Conservation (phyloP, 1,140 invertebrate species). For the Palaemon carinicauda region DNA sequence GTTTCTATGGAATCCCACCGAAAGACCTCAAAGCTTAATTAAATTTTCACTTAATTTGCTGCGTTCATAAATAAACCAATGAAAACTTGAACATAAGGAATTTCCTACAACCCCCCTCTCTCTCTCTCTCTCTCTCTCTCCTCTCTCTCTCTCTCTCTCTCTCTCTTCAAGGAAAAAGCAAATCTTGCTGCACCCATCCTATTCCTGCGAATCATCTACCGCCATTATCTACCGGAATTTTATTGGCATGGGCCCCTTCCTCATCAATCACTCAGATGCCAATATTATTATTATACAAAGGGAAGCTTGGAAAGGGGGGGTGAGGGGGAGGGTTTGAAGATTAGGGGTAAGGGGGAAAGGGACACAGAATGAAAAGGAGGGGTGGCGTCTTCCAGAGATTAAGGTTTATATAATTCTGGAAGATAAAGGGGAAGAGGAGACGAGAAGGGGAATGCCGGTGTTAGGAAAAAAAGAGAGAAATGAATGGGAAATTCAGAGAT, state of each 20-base stretch:
- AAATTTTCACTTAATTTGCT: neutral
- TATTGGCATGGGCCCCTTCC: neutral
- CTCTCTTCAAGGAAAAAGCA: neutral
- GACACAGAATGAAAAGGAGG: no score
- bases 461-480: neutral
- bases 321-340: no score
- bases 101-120: no score
- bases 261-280: neutral
- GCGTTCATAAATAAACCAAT: no score
- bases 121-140: neutral
- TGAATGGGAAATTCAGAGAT: neutral
- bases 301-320: neutral
- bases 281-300: neutral
- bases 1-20: no score
- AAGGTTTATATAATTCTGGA: neutral
- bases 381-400: no score
- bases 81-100: no score
- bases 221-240: neutral
- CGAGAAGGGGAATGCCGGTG: neutral
- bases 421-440: neutral
- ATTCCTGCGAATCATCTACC: neutral
- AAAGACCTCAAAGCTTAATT: neutral
- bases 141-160: slow-evolving; percentile 15
- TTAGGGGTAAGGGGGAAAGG: no score
- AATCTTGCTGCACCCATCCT: neutral